These are phyloP conservation scores for Brienomyrus longianalis DNA, from an alignment of 2,113 vertebrate species.

Conservation along the genomic window DNA sequence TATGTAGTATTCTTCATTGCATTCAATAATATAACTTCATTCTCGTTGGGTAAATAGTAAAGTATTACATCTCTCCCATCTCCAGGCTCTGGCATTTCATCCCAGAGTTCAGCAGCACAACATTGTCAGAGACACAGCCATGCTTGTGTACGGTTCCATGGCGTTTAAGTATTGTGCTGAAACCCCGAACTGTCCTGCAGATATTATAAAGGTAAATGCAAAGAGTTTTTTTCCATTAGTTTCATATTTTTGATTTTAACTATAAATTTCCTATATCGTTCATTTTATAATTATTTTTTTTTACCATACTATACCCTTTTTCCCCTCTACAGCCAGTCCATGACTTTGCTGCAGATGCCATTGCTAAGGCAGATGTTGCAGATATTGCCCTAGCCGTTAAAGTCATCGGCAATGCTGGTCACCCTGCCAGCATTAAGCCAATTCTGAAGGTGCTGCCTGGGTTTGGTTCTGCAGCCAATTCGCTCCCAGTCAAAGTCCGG, in stretches of 20 bases:
- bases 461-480: constrained; percentile 50
- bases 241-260: background rate
- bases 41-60: background rate
- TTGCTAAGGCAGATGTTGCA: constrained; percentile 47
- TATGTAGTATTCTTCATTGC: constrained; percentile 29
- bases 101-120: constrained; percentile 46
- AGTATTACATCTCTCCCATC: background rate
- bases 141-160: constrained; percentile 64
- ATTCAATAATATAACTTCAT: background rate
- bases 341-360: constrained; percentile 55
- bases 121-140: constrained; percentile 49
- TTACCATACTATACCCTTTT: background rate
- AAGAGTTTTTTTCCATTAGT: background rate
- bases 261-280: background rate
- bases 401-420: constrained; percentile 70
- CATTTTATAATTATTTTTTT: too few species aligned
- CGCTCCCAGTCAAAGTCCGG: constrained; percentile 44
- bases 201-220: constrained; percentile 49
- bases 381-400: constrained; percentile 68
- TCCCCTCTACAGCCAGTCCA: constrained; percentile 62
- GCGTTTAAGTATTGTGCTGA: constrained; percentile 59
- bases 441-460: constrained; percentile 65
- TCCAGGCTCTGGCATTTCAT: constrained; percentile 54
- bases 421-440: constrained; percentile 63
- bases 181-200: constrained; percentile 42